Base-by-base conservation (phyloP, 2,113 vertebrate genomes). In the Dendrocopos noguchii region DNA sequence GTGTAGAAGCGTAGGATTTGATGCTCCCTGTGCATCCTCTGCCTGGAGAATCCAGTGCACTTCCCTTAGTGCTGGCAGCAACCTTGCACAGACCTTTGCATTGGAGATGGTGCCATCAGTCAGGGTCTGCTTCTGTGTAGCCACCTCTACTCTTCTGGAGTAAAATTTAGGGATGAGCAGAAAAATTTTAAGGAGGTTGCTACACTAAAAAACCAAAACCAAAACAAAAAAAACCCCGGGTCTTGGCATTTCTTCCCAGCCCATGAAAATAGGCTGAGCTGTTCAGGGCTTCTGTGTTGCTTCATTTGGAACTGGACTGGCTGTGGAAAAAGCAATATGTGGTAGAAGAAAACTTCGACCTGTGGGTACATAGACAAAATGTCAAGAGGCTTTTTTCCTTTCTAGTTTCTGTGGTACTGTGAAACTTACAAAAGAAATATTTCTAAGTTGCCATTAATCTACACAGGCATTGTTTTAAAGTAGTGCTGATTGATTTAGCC, bases 11-110 rank as follows among this genome's bases (percentile, higher is more conserved):
- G 1, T 18, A 46, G 44, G 28, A 16, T 47, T 57, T 68, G 22
- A 59, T 47, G 47, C 4, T 21, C 20, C 20, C 14, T 16, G 2
- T 29, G 34, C 42, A 3, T 31, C 5, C 10, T 56, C 42, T 72
- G 33, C 39, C 3, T 33, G 47, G 39, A 79, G 27, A 56, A 25
- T 14, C 42, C 53, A 18, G 21, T 2, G 24, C 15, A 15, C 7
- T 25, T 56, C 33, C 36, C 15, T 5, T 9, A n/a, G 33, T n/a
- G 17, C 15, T 0, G 0, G 5, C 0, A 1, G 7, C 1, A 2
- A 21, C 39, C 21, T 2, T 0, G 1, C 33, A 33, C 17, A 5
- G 11, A 14, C 42, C 39, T 50, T 15, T 56, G 24, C 5, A 1
- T 28, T 50, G 31, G n/a, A 70, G 42, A 11, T 67, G 36, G 19